phyloP scores from a whole-genome alignment of 1,140 invertebrate species.

The Amyelois transitella region DNA sequence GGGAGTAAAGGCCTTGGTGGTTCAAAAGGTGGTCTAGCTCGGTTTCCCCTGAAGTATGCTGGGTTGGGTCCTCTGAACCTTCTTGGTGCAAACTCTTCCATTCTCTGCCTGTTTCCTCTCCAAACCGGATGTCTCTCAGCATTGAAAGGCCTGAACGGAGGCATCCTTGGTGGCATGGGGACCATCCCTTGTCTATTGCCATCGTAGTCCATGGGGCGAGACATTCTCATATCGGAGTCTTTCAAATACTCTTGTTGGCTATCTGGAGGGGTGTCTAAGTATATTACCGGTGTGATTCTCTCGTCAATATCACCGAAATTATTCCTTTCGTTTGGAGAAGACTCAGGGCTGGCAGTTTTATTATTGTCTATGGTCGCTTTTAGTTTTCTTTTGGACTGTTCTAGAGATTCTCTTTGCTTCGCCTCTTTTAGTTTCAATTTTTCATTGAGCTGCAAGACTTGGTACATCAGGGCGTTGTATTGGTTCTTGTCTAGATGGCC shows the following conservation, averaged over 20 bases:
- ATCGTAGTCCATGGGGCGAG: constrained; percentile 24
- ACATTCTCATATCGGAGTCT: constrained; percentile 56
- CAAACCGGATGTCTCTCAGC: constrained; percentile 22
- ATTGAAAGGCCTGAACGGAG: constrained; percentile 36
- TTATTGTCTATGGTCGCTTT: constrained; percentile 56
- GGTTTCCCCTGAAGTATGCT: constrained; percentile 48
- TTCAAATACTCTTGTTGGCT: constrained; percentile 29
- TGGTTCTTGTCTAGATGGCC: constrained; percentile 86
- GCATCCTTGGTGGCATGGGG: constrained; percentile 50
- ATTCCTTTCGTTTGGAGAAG: constrained; percentile 43
- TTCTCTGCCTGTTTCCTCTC: constrained; percentile 38
- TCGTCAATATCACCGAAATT: constrained; percentile 73
- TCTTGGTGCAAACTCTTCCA: constrained; percentile 44
- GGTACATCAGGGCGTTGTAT: constrained; percentile 86
- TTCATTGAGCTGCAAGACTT: constrained; percentile 86
- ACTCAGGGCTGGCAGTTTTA: constrained; percentile 60
- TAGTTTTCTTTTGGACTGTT: constrained; percentile 60
- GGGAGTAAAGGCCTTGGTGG: constrained; percentile 32
- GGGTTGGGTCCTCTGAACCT: constrained; percentile 48
- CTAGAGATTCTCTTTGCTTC: constrained; percentile 78
- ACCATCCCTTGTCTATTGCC: constrained; percentile 23
- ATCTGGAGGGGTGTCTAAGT: constrained; percentile 32
- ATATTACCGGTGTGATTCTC: constrained; percentile 42
- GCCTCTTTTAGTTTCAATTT: constrained; percentile 85
- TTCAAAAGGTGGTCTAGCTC: constrained; percentile 38